phyloP scores from a whole-genome alignment of 2,113 vertebrate species.

The Pao palembangensis region DNA sequence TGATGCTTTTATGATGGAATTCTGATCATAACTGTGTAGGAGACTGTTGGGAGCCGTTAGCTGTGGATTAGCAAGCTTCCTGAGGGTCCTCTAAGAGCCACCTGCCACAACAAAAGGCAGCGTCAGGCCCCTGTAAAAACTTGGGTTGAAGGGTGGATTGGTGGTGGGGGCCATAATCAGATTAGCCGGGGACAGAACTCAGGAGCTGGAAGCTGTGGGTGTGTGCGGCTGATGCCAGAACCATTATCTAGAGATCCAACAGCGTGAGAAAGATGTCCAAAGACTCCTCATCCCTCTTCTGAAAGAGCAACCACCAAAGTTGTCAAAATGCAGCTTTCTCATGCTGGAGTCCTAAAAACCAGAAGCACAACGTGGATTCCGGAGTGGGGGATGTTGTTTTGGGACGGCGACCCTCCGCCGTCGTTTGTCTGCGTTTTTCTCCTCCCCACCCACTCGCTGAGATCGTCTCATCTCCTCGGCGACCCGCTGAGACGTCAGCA shows the following conservation, averaged over 20 bases:
- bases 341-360: no score
- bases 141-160: constrained; percentile 25
- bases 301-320: no score
- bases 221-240: no score
- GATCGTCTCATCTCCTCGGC: constrained; percentile 52
- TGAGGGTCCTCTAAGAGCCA: constrained; percentile 34
- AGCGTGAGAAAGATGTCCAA: no score
- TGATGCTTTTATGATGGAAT: no score
- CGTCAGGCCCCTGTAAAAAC: constrained; percentile 29
- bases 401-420: constrained; percentile 10
- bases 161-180: constrained; percentile 40
- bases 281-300: no score
- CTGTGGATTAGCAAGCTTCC: constrained; percentile 20
- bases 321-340: no score
- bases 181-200: constrained; percentile 49
- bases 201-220: constrained; percentile 12
- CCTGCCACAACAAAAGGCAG: constrained; percentile 54
- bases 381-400: constrained; percentile 22
- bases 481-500: constrained; percentile 52
- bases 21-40: neutral
- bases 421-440: constrained; percentile 40
- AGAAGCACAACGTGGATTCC: constrained; percentile 8
- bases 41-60: constrained; percentile 6
- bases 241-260: no score
- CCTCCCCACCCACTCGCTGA: constrained; percentile 6